phyloP scores from a whole-genome alignment of 2,113 vertebrate genomes.

The Oncorhynchus keta region DNA sequence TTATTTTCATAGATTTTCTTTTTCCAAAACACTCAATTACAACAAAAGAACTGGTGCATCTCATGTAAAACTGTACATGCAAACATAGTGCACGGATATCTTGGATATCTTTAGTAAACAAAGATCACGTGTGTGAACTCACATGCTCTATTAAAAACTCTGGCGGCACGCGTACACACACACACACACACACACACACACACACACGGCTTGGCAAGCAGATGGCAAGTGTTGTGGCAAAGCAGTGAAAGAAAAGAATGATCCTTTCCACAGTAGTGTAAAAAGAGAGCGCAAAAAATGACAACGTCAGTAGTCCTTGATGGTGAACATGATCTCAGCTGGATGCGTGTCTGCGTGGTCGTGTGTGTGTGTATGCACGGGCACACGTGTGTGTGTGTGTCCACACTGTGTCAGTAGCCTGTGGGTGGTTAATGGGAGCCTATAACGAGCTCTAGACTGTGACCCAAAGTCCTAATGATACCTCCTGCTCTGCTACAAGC shows the following conservation, averaged over 20 bases:
- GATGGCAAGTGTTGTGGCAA: conserved; percentile 29
- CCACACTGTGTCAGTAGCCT: neutral
- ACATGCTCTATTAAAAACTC: conserved; percentile 69
- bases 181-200: conserved; percentile 19
- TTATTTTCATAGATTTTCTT: conserved; percentile 64
- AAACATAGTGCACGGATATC: conserved; percentile 78
- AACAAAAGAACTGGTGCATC: conserved; percentile 85
- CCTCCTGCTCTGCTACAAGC: conserved; percentile 1
- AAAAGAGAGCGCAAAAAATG: neutral
- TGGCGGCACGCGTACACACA: neutral
- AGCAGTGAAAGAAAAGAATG: neutral
- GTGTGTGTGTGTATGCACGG: neutral
- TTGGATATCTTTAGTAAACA: conserved; percentile 84
- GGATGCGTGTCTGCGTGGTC: neutral
- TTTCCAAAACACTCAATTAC: conserved; percentile 81
- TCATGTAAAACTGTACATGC: conserved; percentile 94
- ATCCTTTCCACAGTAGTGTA: neutral
- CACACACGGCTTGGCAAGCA: conserved; percentile 24
- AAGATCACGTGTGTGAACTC: conserved; percentile 80
- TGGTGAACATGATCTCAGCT: neutral
- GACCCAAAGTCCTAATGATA: conserved; percentile 44
- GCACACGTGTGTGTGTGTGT: neutral
- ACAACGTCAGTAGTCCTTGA: neutral
- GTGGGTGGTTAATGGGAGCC: conserved; percentile 17
- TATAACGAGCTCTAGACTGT: conserved; percentile 38